Conservation (phyloP, 2,888 invertebrate genomes). For the Bembecia ichneumoniformis region DNA sequence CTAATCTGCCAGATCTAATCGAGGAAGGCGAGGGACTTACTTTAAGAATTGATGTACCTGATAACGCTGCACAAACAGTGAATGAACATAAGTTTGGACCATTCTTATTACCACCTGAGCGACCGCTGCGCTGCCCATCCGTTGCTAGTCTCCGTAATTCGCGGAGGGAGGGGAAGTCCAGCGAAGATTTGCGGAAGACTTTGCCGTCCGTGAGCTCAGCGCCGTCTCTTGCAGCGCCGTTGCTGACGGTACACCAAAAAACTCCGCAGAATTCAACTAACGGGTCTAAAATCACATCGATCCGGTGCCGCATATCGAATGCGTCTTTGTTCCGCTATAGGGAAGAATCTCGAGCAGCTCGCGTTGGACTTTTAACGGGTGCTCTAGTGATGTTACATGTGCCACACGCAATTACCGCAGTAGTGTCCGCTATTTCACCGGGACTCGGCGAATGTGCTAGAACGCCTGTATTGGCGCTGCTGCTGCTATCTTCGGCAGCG, state of each 20-base stretch:
- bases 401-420: constrained; percentile 68
- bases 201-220: constrained; percentile 66
- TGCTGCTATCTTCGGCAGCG: constrained; percentile 75
- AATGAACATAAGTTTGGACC: constrained; percentile 54
- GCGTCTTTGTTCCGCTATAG: constrained; percentile 87
- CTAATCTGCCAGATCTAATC: constrained; percentile 50
- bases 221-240: constrained; percentile 59
- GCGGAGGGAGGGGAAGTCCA: constrained; percentile 54
- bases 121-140: constrained; percentile 57
- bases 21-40: constrained; percentile 62
- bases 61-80: constrained; percentile 28
- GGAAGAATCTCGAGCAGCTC: constrained; percentile 90
- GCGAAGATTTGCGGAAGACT: constrained; percentile 48
- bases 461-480: constrained; percentile 65
- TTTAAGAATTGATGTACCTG: constrained; percentile 52
- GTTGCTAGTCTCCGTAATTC: constrained; percentile 56
- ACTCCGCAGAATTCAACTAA: constrained; percentile 57
- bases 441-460: constrained; percentile 63
- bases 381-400: constrained; percentile 83
- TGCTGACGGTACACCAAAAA: constrained; percentile 39
- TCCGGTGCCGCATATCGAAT: constrained; percentile 86
- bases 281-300: constrained; percentile 78
- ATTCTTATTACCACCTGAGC: constrained; percentile 57
- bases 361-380: constrained; percentile 77
- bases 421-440: constrained; percentile 55